Evolutionary conservation across 2,888 invertebrate species (phyloP), one percentile per base, ranked within the genome.

Genomic region (Morpho deidamia): DNA sequence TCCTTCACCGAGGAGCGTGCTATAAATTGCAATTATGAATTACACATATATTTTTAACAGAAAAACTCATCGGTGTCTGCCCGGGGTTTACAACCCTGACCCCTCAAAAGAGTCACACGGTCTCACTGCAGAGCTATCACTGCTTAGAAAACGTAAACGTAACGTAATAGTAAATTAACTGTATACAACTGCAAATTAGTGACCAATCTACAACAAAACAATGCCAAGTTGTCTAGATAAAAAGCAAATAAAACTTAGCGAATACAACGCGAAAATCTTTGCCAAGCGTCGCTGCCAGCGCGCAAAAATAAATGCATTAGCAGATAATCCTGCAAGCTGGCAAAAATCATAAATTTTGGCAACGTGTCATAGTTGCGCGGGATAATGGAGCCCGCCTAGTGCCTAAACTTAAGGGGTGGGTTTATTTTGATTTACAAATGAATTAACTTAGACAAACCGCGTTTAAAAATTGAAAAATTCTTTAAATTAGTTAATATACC

Each of bases 311-410:
- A 78, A 78, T 76, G 71, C 79, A 81, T 78, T 80, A 76, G 75
- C 64, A 80, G 84, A 85, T 84, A 85, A 78, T 70, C 70, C 62
- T 61, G 60, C 59, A 61, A 67, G 78, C 74, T 76, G 70, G 78
- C 78, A 80, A 83, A 84, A 85, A 84, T 77, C 81, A 81, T 85
- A 83, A 84, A 82, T 81, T 84, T 77, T 59, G 70, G 72, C 73
- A 72, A 72, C 74, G 74, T 72, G 38, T 53, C 44, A 40, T 41
- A 48, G 40, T 38, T 37, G 47, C 44, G 43, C 38, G 47, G 47
- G 11, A 40, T 48, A 40, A 53, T 53, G 40, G 23, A 43, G 33
- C 42, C 46, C 38, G 9, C 37, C 45, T 42, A 46, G 34, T 12
- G 40, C 11, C 23, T 23, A 5, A 55, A 45, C 43, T 56, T 53